These are phyloP conservation scores for Euphydryas editha DNA, from an alignment of 2,888 invertebrate species.

Conservation along the genomic window DNA sequence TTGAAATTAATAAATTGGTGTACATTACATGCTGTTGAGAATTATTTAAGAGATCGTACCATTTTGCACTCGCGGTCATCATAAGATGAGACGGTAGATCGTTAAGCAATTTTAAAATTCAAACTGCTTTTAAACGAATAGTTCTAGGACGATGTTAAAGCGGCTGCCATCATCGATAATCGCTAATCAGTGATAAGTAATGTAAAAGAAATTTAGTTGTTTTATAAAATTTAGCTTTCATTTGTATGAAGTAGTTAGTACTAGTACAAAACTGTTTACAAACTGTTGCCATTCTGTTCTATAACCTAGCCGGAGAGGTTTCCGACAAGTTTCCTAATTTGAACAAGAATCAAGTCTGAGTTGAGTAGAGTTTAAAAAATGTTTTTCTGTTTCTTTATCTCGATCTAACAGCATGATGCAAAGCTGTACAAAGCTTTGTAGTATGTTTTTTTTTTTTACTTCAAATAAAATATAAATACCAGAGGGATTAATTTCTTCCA, in stretches of 20 bases:
- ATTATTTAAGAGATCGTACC: not conserved
- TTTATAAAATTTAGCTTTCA: no score
- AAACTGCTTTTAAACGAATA: no score
- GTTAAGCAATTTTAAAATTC: no score
- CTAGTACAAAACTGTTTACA: conserved; percentile 24
- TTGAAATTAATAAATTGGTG: not conserved
- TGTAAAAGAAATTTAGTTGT: no score
- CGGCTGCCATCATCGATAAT: not conserved
- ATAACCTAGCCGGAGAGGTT: conserved; percentile 13
- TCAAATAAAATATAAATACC: no score
- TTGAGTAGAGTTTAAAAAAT: conserved; percentile 1
- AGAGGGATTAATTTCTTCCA: no score
- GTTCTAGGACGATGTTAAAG: not conserved
- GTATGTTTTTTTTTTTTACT: no score
- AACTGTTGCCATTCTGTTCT: conserved; percentile 24
- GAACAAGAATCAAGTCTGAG: conserved; percentile 12
- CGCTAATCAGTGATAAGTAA: no score
- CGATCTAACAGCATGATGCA: not conserved
- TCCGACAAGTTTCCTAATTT: conserved; percentile 23
- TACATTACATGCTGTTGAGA: not conserved
- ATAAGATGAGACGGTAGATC: not conserved
- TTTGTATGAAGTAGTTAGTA: no score
- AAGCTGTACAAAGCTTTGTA: no score
- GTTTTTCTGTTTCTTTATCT: conserved; percentile 22
- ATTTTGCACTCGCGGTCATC: not conserved